phyloP scores from a whole-genome alignment of 2,888 invertebrate species.

The Cynaeus angustus region DNA sequence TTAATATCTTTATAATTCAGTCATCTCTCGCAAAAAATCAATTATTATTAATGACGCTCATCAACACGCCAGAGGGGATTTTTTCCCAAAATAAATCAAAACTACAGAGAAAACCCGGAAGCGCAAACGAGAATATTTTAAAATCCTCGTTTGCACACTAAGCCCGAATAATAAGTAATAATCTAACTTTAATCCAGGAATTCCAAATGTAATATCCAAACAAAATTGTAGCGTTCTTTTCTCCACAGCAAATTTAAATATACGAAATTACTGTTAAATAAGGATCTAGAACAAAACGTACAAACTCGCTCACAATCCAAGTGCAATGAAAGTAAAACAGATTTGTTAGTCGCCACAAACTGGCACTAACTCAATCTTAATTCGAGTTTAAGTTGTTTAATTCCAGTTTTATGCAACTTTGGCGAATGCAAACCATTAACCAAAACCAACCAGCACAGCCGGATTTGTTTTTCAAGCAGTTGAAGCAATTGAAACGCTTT shows the following conservation, averaged over 20 bases:
- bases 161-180: constrained; percentile 42
- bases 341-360: constrained; percentile 47
- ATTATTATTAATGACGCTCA: background rate
- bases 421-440: constrained; percentile 49
- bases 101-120: constrained; percentile 9
- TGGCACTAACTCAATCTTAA: constrained; percentile 60
- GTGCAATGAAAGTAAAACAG: constrained; percentile 45
- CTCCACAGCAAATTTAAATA: constrained; percentile 33
- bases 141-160: constrained; percentile 31
- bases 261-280: constrained; percentile 27
- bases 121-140: constrained; percentile 24
- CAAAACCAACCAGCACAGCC: constrained; percentile 35
- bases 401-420: constrained; percentile 51
- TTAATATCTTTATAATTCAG: constrained; percentile 33
- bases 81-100: constrained; percentile 18
- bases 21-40: constrained; percentile 8
- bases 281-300: constrained; percentile 18
- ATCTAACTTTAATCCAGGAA: constrained; percentile 41
- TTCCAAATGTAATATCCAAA: constrained; percentile 34
- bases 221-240: constrained; percentile 27
- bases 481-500: constrained; percentile 39
- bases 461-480: constrained; percentile 39
- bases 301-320: constrained; percentile 31
- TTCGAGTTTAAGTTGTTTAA: constrained; percentile 59
- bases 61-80: background rate